These are phyloP conservation scores for Mesoclemmys tuberculata DNA, from an alignment of 2,113 vertebrate genomes.

Conservation along the genomic window DNA sequence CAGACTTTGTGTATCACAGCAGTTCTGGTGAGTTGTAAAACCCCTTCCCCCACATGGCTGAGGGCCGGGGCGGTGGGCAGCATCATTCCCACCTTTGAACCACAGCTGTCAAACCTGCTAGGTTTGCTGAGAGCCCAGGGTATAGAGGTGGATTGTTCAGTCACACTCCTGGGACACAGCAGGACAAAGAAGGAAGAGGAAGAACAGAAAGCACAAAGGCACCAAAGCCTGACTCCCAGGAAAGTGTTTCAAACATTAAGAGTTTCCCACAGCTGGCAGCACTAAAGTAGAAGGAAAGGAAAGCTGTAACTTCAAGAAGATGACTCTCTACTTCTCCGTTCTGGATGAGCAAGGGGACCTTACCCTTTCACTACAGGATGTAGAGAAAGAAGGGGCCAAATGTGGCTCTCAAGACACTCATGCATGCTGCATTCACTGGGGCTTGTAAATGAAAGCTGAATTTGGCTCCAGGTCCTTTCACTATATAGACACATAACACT, in stretches of 20 bases:
- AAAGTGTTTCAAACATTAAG: neutral
- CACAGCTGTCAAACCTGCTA: neutral
- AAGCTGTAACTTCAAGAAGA: neutral
- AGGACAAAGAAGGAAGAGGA: neutral
- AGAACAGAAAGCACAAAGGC: neutral
- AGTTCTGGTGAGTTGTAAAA: neutral
- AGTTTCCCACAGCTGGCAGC: neutral
- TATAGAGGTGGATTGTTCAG: neutral
- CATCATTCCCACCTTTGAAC: neutral
- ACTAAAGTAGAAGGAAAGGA: neutral
- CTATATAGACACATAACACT: neutral
- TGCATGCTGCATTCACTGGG: neutral
- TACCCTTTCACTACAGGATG: neutral
- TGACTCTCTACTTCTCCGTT: neutral
- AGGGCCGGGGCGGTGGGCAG: fast-evolving
- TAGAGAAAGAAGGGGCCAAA: neutral
- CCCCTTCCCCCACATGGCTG: fast-evolving
- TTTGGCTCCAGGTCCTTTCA: neutral
- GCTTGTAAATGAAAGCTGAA: no score
- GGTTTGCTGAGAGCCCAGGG: neutral
- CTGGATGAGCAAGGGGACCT: no score
- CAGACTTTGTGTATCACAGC: neutral
- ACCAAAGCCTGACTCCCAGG: neutral
- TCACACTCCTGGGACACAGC: neutral
- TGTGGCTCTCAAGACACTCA: neutral